phyloP scores from a whole-genome alignment of 1,140 invertebrate species.

The Steinernema khuongi region DNA sequence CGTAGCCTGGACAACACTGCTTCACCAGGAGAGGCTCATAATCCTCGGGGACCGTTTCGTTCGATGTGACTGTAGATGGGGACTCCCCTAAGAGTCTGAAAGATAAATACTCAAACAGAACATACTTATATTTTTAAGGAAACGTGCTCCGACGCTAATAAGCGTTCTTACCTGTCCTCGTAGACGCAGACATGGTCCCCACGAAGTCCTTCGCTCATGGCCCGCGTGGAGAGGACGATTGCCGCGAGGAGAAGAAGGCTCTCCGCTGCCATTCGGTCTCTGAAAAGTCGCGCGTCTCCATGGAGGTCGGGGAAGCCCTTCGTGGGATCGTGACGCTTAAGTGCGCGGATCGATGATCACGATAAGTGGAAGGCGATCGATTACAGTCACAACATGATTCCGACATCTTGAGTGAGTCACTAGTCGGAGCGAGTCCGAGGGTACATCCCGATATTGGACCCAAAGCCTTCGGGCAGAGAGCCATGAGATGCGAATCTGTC shows the following conservation, averaged over 20 bases:
- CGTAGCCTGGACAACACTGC: background rate
- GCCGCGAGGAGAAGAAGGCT: background rate
- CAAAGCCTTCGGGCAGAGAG: too few relatives aligned
- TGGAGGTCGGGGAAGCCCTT: background rate
- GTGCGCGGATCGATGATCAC: background rate
- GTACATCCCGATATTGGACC: too few relatives aligned
- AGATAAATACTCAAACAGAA: too few relatives aligned
- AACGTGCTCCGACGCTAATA: too few relatives aligned
- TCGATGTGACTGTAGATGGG: too few relatives aligned
- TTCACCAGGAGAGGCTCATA: background rate
- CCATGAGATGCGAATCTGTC: too few relatives aligned
- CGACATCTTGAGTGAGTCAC: too few relatives aligned
- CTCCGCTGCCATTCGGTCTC: background rate
- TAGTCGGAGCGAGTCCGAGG: too few relatives aligned
- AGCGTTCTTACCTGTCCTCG: conserved; percentile 1
- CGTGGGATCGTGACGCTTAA: background rate
- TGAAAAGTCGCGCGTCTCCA: background rate
- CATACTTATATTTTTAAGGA: too few relatives aligned
- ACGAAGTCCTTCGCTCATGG: background rate
- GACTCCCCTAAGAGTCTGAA: too few relatives aligned
- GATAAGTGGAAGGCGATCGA: background rate
- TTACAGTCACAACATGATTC: background rate
- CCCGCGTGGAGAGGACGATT: background rate
- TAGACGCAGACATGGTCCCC: background rate
- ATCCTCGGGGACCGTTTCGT: background rate